Conservation (phyloP, 2,888 invertebrate species). For the Temnothorax rugatulus region DNA sequence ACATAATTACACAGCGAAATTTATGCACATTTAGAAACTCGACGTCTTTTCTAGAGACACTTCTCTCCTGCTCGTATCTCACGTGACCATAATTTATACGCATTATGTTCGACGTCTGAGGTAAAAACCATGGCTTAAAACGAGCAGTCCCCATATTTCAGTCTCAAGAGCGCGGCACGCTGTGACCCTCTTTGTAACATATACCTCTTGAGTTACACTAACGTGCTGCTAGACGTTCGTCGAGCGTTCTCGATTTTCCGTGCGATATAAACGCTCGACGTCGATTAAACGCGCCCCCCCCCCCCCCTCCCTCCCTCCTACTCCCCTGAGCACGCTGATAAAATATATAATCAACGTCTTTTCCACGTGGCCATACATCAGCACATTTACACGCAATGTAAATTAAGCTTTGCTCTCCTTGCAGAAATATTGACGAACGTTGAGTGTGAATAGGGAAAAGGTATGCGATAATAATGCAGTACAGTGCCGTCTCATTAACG, state of each 20-base stretch:
- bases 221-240: background rate
- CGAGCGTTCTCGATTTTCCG: constrained; percentile 10
- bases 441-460: background rate
- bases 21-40: background rate
- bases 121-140: constrained; percentile 4
- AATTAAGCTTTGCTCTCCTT: background rate
- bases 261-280: background rate
- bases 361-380: background rate
- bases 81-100: constrained; percentile 12
- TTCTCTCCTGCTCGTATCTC: background rate
- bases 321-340: background rate
- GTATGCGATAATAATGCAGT: constrained; percentile 23
- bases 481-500: constrained; percentile 23
- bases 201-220: constrained; percentile 13
- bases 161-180: background rate
- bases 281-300: background rate
- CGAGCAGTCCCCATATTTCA: constrained; percentile 21
- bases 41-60: background rate
- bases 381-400: background rate
- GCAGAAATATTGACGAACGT: constrained; percentile 10
- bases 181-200: constrained; percentile 1
- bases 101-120: background rate
- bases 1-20: background rate
- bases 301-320: no score
- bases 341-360: constrained; percentile 22